Conservation (phyloP, 2,888 invertebrate genomes). For the Microplitis deprimator region DNA sequence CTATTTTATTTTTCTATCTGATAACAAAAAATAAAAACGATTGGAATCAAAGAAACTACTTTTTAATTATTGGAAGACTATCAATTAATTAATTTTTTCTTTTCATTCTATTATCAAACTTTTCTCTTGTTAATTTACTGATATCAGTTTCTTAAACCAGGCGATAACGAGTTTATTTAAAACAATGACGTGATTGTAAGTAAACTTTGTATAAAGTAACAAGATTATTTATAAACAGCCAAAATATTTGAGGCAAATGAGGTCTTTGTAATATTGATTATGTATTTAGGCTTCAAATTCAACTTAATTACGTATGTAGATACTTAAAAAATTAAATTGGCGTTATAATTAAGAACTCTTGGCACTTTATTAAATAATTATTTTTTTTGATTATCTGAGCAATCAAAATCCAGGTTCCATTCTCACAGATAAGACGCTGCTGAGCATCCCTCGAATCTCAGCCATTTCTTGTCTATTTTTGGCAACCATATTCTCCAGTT, state of each 20-base stretch:
- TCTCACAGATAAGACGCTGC: constrained; percentile 60
- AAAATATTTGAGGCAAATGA: constrained; percentile 15
- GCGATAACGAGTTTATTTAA: background rate
- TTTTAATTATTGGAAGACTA: background rate
- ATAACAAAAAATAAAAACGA: background rate
- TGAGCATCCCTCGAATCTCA: constrained; percentile 62
- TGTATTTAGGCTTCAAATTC: constrained; percentile 13
- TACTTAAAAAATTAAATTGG: background rate
- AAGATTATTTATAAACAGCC: constrained; percentile 23
- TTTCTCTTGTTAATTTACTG: background rate
- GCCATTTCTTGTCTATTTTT: constrained; percentile 61
- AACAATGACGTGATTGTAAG: constrained; percentile 12
- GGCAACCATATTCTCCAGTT: constrained; percentile 57
- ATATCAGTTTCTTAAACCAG: background rate
- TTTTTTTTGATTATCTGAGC: background rate
- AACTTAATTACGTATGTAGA: background rate
- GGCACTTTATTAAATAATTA: constrained; percentile 12
- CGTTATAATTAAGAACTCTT: constrained; percentile 15
- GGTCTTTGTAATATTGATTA: background rate
- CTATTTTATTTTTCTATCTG: background rate
- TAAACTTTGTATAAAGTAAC: constrained; percentile 22
- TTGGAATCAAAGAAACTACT: background rate
- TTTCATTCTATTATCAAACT: background rate
- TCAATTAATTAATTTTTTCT: background rate
- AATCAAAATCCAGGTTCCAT: constrained; percentile 66